phyloP scores from a whole-genome alignment of 2,888 invertebrate genomes.

The Drosophila falleni region DNA sequence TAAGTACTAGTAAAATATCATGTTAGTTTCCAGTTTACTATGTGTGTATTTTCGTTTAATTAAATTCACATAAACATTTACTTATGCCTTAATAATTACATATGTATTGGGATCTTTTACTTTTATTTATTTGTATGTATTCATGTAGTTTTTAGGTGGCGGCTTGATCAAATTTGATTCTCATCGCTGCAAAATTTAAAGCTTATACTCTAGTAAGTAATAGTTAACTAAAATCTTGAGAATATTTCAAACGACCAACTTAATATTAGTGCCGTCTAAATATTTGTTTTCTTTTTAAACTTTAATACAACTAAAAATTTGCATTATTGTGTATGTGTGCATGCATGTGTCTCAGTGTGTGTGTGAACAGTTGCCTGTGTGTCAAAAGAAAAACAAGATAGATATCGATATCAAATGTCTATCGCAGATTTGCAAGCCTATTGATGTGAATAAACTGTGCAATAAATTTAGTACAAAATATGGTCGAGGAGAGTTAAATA shows the following conservation, averaged over 20 bases:
- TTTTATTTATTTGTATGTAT: conserved; percentile 29
- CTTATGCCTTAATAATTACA: conserved; percentile 67
- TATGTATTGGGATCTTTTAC: conserved; percentile 25
- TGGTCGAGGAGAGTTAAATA: background rate
- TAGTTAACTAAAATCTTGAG: conserved; percentile 48
- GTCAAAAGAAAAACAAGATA: background rate
- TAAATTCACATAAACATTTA: conserved; percentile 78
- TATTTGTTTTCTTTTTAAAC: conserved; percentile 18
- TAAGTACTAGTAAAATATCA: conserved; percentile 23
- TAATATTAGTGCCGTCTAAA: conserved; percentile 32
- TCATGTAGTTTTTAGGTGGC: conserved; percentile 38
- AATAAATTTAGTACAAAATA: conserved; percentile 13
- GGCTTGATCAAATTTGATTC: conserved; percentile 17
- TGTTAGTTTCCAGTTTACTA: conserved; percentile 42
- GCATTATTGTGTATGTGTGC: conserved; percentile 16
- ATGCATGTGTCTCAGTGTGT: background rate
- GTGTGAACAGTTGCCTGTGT: conserved; percentile 34
- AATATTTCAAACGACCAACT: conserved; percentile 38
- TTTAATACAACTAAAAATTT: conserved; percentile 54
- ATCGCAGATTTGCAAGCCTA: conserved; percentile 16
- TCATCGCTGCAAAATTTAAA: conserved; percentile 38
- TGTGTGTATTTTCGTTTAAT: conserved; percentile 71
- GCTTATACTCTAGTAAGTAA: conserved; percentile 39
- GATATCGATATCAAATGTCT: conserved; percentile 8
- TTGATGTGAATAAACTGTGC: background rate